Conservation (phyloP, 2,888 invertebrate genomes). For the Saturnia pavonia region DNA sequence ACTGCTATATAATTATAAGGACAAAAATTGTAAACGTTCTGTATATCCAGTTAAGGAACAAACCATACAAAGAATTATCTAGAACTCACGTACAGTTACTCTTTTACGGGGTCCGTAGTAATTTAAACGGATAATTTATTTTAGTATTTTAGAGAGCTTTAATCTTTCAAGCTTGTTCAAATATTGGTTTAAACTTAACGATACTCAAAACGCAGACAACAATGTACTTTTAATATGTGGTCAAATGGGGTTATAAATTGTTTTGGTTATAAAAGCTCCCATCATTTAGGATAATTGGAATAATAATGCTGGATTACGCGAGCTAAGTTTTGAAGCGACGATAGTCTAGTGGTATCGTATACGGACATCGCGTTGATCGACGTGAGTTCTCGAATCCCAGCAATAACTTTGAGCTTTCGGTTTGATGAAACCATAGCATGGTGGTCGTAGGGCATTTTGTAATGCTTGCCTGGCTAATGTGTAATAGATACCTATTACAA, state of each 20-base stretch:
- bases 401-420: no score
- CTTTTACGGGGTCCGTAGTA: conserved; percentile 42
- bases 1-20: background rate
- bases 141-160: conserved; percentile 26
- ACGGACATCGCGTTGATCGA: no score
- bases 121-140: conserved; percentile 48
- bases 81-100: conserved; percentile 43
- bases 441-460: no score
- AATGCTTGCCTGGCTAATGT: no score
- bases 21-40: conserved; percentile 1
- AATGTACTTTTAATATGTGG: background rate
- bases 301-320: background rate
- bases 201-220: background rate
- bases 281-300: background rate
- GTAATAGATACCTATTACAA: no score
- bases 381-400: no score
- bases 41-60: conserved; percentile 32
- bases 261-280: background rate
- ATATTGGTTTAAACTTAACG: background rate
- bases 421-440: no score
- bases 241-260: background rate
- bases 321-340: background rate
- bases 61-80: conserved; percentile 38
- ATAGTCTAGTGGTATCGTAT: no score
- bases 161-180: background rate